A percentile compares a stretch with the other conserved stretches of the same genome.
These are phyloP conservation scores for Leucophenga maculata DNA, from an alignment of 2,888 invertebrate species.

Conservation along the genomic window DNA sequence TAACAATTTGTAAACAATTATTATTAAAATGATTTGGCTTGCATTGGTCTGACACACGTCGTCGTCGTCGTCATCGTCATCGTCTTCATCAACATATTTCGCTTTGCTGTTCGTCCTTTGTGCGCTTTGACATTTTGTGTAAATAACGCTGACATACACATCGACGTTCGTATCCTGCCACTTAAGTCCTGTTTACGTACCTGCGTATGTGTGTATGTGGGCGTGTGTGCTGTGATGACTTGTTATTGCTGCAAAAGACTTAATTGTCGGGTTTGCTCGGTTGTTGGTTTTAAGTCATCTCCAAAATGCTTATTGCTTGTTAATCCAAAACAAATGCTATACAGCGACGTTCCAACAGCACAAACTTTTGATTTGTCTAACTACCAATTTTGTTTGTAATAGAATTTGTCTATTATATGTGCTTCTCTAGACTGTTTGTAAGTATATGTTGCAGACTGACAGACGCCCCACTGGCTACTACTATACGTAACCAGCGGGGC, in stretches of 20 bases:
- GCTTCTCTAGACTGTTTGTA: no score
- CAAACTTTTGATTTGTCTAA: no score
- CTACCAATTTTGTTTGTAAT: no score
- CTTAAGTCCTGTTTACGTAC: not conserved
- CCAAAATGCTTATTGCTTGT: no score
- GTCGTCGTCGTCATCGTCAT: conserved; percentile 3
- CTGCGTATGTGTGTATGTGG: not conserved
- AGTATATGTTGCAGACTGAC: no score
- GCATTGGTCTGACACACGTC: conserved; percentile 35
- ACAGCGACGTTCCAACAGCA: no score
- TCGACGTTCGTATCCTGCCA: not conserved
- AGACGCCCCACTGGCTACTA: no score
- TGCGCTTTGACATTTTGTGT: conserved; percentile 52
- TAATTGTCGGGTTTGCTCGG: no score
- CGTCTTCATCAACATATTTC: conserved; percentile 30
- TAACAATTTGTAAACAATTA: conserved; percentile 69
- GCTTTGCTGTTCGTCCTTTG: conserved; percentile 35
- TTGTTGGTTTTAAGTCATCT: no score
- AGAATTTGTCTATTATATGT: no score
- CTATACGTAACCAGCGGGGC: no score
- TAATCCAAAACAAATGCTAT: no score
- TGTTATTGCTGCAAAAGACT: not conserved
- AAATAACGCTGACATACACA: conserved; percentile 41
- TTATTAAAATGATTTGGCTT: conserved; percentile 58
- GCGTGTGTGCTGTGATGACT: not conserved